These are phyloP conservation scores for Gonatopus flavifemur DNA, from an alignment of 1,140 invertebrate species.

Conservation along the genomic window DNA sequence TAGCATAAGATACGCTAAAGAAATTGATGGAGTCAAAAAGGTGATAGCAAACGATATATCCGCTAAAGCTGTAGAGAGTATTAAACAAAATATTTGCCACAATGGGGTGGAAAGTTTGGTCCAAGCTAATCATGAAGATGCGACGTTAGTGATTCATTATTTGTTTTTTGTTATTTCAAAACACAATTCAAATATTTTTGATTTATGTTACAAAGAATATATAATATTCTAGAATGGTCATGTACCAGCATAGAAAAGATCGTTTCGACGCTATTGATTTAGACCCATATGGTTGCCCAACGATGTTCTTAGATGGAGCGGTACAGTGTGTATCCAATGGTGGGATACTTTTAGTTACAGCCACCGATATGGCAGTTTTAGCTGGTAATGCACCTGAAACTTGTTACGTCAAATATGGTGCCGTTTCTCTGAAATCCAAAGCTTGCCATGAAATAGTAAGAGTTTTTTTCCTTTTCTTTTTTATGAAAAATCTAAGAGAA, in stretches of 20 bases:
- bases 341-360: constrained; percentile 89
- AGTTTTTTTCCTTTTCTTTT: no score
- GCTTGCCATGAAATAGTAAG: constrained; percentile 93
- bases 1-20: constrained; percentile 95
- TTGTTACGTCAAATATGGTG: constrained; percentile 93
- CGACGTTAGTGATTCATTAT: constrained; percentile 68
- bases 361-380: constrained; percentile 96
- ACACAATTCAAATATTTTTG: not conserved
- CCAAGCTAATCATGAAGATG: constrained; percentile 75
- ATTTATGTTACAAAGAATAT: constrained; percentile 17
- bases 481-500: no score
- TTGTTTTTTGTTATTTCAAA: constrained; percentile 13
- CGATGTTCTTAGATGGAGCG: constrained; percentile 90
- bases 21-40: constrained; percentile 79
- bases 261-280: constrained; percentile 91
- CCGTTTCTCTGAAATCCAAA: constrained; percentile 82
- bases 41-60: constrained; percentile 96
- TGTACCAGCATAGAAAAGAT: constrained; percentile 76
- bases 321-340: constrained; percentile 80
- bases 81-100: constrained; percentile 77
- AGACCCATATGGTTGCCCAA: constrained; percentile 96
- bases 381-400: constrained; percentile 95
- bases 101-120: constrained; percentile 81
- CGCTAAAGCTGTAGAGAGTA: constrained; percentile 81
- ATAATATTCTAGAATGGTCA: constrained; percentile 74